phyloP scores from a whole-genome alignment of 2,888 invertebrate genomes.

The Eulithis prunata region DNA sequence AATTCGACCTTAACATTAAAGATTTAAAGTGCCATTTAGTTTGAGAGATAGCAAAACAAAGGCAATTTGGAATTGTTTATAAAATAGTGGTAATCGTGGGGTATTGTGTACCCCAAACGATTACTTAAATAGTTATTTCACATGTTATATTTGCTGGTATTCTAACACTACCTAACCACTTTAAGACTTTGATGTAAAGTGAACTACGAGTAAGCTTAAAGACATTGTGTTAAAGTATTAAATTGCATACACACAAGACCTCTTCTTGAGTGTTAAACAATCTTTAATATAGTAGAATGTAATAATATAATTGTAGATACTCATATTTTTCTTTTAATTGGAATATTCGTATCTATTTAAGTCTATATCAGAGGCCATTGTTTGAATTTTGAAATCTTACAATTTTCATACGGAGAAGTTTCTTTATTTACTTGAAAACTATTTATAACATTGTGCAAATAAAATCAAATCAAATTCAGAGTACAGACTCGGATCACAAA shows the following conservation, averaged over 20 bases:
- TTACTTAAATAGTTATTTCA: slow-evolving; percentile 30
- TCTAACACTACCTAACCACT: not conserved
- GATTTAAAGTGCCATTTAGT: slow-evolving; percentile 7
- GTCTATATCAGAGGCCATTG: too few species aligned
- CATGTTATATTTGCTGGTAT: slow-evolving; percentile 26
- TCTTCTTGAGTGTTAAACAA: not conserved
- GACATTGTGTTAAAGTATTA: not conserved
- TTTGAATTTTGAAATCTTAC: too few species aligned
- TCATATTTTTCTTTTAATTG: too few species aligned
- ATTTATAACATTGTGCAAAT: too few species aligned
- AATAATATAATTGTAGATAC: too few species aligned
- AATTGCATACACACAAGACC: not conserved
- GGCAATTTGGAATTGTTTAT: slow-evolving; percentile 29
- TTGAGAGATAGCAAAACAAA: slow-evolving; percentile 1
- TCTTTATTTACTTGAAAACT: too few species aligned
- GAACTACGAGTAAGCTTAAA: slow-evolving; percentile 8
- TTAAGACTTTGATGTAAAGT: not conserved
- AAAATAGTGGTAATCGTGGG: slow-evolving; percentile 21
- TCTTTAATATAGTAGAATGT: too few species aligned
- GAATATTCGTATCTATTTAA: too few species aligned
- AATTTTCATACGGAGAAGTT: too few species aligned
- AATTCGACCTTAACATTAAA: slow-evolving; percentile 1
- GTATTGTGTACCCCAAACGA: slow-evolving; percentile 26
- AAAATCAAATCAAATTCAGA: too few species aligned
- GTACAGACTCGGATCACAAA: not conserved